Percentiles rank a stretch among this genome's conserved stretches.
Conservation (phyloP, 1,140 invertebrate species). For the Babylonia areolata region DNA sequence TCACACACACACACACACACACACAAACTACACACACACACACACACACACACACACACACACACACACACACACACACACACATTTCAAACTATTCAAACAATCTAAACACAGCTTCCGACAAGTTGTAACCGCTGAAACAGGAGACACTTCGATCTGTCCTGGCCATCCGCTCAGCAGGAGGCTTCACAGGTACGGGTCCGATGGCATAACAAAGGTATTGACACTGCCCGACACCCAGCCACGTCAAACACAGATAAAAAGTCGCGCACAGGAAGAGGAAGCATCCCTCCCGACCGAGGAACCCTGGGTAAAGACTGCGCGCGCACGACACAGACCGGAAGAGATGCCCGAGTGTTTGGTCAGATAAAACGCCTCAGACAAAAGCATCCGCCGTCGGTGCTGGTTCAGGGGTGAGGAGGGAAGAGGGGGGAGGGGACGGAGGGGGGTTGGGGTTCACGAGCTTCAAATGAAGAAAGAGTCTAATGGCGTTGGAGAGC, state of each 20-base stretch:
- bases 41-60: neutral
- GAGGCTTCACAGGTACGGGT: too few species aligned
- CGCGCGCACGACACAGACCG: slow-evolving; percentile 14
- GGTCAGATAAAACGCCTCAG: slow-evolving; percentile 25
- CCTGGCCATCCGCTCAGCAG: too few species aligned
- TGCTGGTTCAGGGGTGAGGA: neutral
- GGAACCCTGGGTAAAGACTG: neutral
- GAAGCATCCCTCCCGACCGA: neutral
- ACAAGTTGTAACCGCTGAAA: neutral
- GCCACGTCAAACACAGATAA: neutral
- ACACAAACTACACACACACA: neutral
- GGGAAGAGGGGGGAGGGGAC: neutral
- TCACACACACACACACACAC: too few species aligned
- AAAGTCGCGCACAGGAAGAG: slow-evolving; percentile 5
- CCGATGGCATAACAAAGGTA: neutral
- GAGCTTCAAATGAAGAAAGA: neutral
- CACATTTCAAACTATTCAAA: neutral
- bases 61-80: neutral
- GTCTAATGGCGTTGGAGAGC: slow-evolving; percentile 8
- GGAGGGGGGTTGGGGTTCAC: too few species aligned
- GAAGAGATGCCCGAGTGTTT: slow-evolving; percentile 5
- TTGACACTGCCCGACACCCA: neutral
- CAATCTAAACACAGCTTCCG: neutral
- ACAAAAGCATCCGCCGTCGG: slow-evolving; percentile 7
- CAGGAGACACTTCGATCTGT: too few species aligned